Percentiles rank a stretch among this genome's conserved stretches.
These are phyloP conservation scores for Parotocinclus haroldoi DNA, from an alignment of 2,797 vertebrate species.

Conservation along the genomic window DNA sequence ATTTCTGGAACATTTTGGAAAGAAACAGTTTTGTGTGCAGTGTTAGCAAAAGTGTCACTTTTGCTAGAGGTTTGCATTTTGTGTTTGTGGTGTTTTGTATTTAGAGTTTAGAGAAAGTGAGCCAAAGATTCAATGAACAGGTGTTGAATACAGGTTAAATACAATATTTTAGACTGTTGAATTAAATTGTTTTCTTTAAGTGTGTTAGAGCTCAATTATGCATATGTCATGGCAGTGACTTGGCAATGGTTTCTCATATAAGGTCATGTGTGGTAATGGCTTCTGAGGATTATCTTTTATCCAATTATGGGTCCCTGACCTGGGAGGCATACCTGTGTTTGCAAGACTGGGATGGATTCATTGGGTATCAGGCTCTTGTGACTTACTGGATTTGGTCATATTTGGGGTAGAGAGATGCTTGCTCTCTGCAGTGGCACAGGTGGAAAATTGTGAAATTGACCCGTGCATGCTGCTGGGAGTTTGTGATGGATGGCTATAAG, in stretches of 20 bases:
- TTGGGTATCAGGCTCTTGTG: conserved; percentile 43
- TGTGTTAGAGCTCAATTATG: conserved; percentile 39
- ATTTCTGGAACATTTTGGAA: no score
- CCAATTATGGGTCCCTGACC: conserved; percentile 46
- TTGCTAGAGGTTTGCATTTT: no score
- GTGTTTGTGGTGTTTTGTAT: no score
- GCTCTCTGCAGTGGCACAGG: conserved; percentile 7
- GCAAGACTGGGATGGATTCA: conserved; percentile 38
- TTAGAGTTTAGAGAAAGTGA: no score
- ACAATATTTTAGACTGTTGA: conserved; percentile 47
- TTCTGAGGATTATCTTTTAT: conserved; percentile 51
- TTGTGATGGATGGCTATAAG: conserved; percentile 37
- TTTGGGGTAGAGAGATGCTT: conserved; percentile 10
- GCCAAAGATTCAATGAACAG: not conserved
- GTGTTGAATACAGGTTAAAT: conserved; percentile 44
- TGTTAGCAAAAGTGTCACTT: no score
- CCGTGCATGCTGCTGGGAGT: conserved; percentile 11
- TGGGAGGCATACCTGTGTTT: conserved; percentile 43
- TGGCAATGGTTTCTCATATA: conserved; percentile 36
- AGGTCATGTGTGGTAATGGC: conserved; percentile 45
- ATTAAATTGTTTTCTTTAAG: conserved; percentile 39
- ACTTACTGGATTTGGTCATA: conserved; percentile 30
- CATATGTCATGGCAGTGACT: conserved; percentile 38
- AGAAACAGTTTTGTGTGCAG: no score
- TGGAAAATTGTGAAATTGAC: conserved; percentile 25